These are phyloP conservation scores for Machaerirhynchus nigripectus DNA, from an alignment of 2,113 vertebrate genomes.

Conservation along the genomic window DNA sequence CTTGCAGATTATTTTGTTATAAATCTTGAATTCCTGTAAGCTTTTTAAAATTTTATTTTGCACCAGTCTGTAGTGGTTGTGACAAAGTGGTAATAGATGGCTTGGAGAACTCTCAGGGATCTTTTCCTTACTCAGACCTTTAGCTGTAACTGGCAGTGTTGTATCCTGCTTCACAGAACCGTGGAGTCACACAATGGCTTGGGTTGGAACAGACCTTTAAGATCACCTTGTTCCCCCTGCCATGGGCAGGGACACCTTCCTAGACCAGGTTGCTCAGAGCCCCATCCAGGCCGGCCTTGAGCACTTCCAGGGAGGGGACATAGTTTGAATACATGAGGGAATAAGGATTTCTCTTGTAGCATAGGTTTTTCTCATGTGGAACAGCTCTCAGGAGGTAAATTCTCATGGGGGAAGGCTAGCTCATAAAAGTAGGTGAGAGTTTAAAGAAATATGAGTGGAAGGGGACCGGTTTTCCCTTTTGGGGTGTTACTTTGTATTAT, in stretches of 20 bases:
- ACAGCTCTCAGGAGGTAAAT: background rate
- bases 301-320: background rate
- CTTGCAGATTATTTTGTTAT: background rate
- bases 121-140: background rate
- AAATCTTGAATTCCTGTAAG: background rate
- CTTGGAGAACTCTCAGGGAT: background rate
- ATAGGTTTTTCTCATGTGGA: background rate
- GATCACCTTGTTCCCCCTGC: background rate
- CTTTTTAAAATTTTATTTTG: background rate
- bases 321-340: background rate
- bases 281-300: rapidly evolving
- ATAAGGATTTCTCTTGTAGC: background rate
- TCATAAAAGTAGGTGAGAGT: background rate
- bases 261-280: background rate
- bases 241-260: background rate
- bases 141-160: background rate
- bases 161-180: background rate
- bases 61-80: background rate
- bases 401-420: background rate
- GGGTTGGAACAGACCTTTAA: background rate
- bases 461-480: background rate
- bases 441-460: background rate
- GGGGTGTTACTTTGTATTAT: background rate
- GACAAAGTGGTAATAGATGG: background rate
- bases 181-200: background rate